These are phyloP conservation scores for Petromus typicus DNA, from an alignment of 2,113 vertebrate species.

Conservation along the genomic window DNA sequence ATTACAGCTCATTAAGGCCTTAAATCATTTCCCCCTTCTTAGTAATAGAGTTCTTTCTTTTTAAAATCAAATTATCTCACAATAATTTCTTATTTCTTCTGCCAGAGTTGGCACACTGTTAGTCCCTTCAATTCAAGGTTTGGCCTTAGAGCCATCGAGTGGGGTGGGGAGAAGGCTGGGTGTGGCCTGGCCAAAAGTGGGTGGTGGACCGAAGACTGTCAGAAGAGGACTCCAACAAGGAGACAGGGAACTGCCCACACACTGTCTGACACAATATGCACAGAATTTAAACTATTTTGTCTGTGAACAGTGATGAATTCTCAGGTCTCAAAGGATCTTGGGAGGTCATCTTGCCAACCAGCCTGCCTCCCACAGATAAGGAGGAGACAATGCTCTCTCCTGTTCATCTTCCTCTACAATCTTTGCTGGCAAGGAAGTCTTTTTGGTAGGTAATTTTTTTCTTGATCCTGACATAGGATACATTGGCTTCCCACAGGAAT, in stretches of 20 bases:
- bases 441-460: background rate
- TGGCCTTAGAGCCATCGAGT: background rate
- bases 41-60: constrained; percentile 61
- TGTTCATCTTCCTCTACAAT: background rate
- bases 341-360: constrained; percentile 29
- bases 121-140: background rate
- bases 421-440: background rate
- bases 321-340: background rate
- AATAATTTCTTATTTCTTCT: constrained; percentile 42
- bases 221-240: background rate
- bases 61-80: constrained; percentile 56
- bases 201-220: background rate
- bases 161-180: background rate
- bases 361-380: constrained; percentile 18
- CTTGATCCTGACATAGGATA: background rate
- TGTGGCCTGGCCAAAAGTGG: background rate
- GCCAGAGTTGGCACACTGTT: background rate
- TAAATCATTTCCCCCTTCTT: constrained; percentile 49
- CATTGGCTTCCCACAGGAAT: background rate
- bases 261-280: background rate
- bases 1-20: constrained; percentile 67
- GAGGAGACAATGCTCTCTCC: background rate
- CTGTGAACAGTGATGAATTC: background rate
- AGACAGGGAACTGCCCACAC: background rate
- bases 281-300: background rate